Conservation (phyloP, 2,113 vertebrate species). For the Anguilla japonica region DNA sequence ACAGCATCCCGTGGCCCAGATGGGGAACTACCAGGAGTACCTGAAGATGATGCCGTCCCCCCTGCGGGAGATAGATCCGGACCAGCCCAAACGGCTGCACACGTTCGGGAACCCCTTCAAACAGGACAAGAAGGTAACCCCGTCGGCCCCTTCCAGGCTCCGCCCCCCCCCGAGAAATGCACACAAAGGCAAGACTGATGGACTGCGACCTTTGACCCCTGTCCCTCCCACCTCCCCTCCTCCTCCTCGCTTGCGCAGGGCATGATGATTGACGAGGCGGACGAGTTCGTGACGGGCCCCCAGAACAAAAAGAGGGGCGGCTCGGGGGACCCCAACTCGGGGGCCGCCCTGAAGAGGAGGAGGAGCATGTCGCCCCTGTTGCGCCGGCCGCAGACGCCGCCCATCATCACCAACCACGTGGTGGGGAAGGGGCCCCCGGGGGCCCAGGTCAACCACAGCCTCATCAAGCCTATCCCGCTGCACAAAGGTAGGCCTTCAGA, state of each 20-base stretch:
- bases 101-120: slow-evolving; percentile 98
- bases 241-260: slow-evolving; percentile 68
- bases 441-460: slow-evolving; percentile 63
- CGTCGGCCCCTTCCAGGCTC: too few relatives aligned
- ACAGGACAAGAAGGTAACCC: slow-evolving; percentile 90
- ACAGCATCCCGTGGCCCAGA: slow-evolving; percentile 96
- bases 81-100: slow-evolving; percentile 92
- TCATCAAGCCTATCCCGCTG: slow-evolving; percentile 73
- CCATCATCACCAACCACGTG: slow-evolving; percentile 80
- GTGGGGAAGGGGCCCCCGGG: slow-evolving; percentile 72
- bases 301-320: slow-evolving; percentile 87
- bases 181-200: slow-evolving; percentile 38
- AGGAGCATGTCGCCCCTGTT: slow-evolving; percentile 84
- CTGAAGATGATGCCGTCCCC: slow-evolving; percentile 91
- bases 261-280: slow-evolving; percentile 99
- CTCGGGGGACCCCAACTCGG: slow-evolving; percentile 75
- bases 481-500: slow-evolving; percentile 75
- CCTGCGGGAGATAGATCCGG: slow-evolving; percentile 91
- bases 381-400: slow-evolving; percentile 77
- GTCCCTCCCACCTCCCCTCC: background rate
- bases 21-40: slow-evolving; percentile 98
- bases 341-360: slow-evolving; percentile 79
- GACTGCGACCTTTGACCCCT: slow-evolving; percentile 13
- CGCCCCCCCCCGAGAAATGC: background rate
- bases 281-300: slow-evolving; percentile 90